Percentiles rank a stretch among this genome's conserved stretches.
These are phyloP conservation scores for Sebastes vulpes DNA, from an alignment of 2,797 vertebrate genomes.

Conservation along the genomic window DNA sequence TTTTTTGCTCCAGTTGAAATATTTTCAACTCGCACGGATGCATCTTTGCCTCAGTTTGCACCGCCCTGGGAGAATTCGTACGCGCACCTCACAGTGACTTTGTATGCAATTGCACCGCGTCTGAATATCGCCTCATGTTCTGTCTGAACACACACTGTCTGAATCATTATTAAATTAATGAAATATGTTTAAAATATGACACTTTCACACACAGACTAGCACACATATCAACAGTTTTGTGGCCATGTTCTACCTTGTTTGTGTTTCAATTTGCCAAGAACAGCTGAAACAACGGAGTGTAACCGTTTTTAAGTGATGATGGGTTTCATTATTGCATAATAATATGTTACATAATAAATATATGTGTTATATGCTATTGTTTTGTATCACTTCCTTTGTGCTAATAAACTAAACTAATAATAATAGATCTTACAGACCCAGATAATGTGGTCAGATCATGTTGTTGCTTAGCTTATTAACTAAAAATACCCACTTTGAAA, in stretches of 20 bases:
- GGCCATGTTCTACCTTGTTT: not conserved
- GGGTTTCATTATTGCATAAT: not conserved
- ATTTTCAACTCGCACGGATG: not conserved
- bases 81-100: not conserved
- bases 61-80: no score
- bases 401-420: no score
- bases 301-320: not conserved
- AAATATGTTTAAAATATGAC: not conserved
- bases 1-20: no score
- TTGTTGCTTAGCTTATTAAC: not conserved
- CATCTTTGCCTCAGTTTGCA: not conserved
- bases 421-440: not conserved
- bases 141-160: constrained; percentile 4
- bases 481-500: not conserved
- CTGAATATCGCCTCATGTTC: not conserved
- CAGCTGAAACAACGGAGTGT: not conserved
- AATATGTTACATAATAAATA: no score
- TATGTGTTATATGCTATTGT: no score
- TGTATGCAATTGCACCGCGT: not conserved
- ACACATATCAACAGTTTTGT: not conserved
- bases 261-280: not conserved
- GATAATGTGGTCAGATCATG: not conserved
- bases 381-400: no score
- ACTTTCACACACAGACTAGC: not conserved
- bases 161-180: not conserved